phyloP scores from a whole-genome alignment of 2,113 vertebrate species.

The Megalops atlanticus region DNA sequence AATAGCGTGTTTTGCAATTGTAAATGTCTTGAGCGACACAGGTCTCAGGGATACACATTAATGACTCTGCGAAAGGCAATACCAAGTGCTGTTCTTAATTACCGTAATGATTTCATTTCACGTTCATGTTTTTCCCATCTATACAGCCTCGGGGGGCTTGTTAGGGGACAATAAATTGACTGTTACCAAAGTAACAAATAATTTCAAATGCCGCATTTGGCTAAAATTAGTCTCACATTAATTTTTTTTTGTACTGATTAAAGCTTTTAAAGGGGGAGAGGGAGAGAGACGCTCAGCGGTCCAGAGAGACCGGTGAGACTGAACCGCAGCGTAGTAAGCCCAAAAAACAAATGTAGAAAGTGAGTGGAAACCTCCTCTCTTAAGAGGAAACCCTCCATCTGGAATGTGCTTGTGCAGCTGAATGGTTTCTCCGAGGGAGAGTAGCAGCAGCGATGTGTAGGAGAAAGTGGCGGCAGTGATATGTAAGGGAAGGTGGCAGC shows the following conservation, averaged over 20 bases:
- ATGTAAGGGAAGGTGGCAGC: neutral
- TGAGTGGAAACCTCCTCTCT: too few species aligned
- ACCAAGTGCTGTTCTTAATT: conserved; percentile 12
- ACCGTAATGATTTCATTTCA: conserved; percentile 23
- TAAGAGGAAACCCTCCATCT: too few species aligned
- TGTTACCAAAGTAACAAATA: neutral
- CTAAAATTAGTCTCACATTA: neutral
- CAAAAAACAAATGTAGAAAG: too few species aligned
- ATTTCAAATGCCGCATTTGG: neutral
- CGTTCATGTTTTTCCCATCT: neutral
- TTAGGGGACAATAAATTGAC: conserved; percentile 1
- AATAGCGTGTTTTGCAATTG: neutral
- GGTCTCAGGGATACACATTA: neutral
- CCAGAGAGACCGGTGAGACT: too few species aligned
- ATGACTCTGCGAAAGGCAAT: neutral
- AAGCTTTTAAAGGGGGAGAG: neutral
- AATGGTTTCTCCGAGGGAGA: neutral
- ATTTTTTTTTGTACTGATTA: neutral
- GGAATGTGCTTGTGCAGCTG: too few species aligned
- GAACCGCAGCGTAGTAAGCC: too few species aligned
- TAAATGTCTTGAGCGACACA: conserved; percentile 27
- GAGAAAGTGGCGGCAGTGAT: neutral
- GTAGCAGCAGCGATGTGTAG: neutral
- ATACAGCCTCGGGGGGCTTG: neutral
- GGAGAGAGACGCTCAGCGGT: too few species aligned